Conservation (phyloP, 2,113 vertebrate genomes). For the Saguinus imperator region DNA sequence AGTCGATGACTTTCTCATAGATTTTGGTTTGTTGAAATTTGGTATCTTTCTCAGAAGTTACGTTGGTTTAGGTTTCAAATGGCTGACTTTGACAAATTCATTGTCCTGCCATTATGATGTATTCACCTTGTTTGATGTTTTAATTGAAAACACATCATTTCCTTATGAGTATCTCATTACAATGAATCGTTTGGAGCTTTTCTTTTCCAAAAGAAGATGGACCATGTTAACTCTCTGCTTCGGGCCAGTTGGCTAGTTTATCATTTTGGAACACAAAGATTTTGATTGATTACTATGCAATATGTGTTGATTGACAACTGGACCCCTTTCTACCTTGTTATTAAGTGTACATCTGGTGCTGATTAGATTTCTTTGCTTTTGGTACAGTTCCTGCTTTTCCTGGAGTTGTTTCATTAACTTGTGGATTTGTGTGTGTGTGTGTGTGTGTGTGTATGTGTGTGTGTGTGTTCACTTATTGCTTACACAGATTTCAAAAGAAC, state of each 20-base stretch:
- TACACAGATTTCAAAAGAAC: neutral
- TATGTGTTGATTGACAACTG: neutral
- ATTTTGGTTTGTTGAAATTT: neutral
- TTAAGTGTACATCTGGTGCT: neutral
- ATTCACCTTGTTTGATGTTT: neutral
- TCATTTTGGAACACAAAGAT: neutral
- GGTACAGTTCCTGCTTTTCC: neutral
- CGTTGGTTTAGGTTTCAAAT: neutral
- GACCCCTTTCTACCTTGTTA: neutral
- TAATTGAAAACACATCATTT: neutral
- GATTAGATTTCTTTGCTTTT: neutral
- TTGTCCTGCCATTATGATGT: neutral
- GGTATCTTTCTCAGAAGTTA: neutral
- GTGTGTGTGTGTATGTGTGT: neutral
- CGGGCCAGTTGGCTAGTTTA: neutral
- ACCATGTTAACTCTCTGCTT: neutral
- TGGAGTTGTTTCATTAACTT: slow-evolving; percentile 21
- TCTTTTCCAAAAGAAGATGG: neutral
- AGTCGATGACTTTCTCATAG: neutral
- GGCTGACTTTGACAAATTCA: neutral
- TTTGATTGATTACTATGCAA: neutral
- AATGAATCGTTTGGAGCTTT: neutral
- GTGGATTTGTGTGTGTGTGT: neutral
- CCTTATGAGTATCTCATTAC: neutral
- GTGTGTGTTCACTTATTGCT: neutral